These are phyloP conservation scores for Intellagama lesueurii DNA, from an alignment of 2,797 vertebrate genomes.

Conservation along the genomic window DNA sequence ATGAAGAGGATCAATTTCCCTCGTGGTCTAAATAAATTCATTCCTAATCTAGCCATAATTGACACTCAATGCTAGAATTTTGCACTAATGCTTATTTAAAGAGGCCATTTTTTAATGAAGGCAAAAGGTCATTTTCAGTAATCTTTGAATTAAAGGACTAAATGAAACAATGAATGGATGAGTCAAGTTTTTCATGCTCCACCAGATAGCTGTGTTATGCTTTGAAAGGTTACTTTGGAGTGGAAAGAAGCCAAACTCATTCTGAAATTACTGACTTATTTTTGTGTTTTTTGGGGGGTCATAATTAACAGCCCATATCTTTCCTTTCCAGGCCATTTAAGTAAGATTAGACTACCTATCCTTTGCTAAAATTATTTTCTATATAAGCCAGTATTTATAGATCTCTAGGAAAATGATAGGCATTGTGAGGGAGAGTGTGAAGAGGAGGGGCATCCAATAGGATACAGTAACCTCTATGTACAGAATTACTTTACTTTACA, in stretches of 20 bases:
- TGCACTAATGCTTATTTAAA: constrained; percentile 66
- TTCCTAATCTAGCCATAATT: constrained; percentile 57
- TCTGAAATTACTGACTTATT: constrained; percentile 13
- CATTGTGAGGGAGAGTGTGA: not conserved
- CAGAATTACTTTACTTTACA: not conserved
- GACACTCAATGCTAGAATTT: constrained; percentile 59
- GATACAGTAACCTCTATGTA: not conserved
- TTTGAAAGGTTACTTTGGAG: constrained; percentile 50
- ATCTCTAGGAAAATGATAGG: not conserved
- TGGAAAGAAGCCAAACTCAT: constrained; percentile 53
- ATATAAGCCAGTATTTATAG: not conserved
- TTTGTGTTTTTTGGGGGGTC: not conserved
- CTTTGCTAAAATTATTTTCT: not conserved
- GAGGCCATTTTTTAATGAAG: constrained; percentile 62
- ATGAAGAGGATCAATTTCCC: constrained; percentile 49
- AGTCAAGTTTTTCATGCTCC: constrained; percentile 57
- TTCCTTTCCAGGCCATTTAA: constrained; percentile 1
- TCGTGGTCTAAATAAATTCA: constrained; percentile 48
- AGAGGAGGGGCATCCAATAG: not conserved
- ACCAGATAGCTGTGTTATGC: constrained; percentile 10
- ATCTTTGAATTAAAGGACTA: constrained; percentile 63
- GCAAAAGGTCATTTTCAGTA: constrained; percentile 60
- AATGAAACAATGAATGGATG: constrained; percentile 49
- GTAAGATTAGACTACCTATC: constrained; percentile 36
- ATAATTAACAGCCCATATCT: constrained; percentile 22